Evolutionary conservation across 1,140 invertebrate species (phyloP).

Genomic region (Teleopsis dalmanni): DNA sequence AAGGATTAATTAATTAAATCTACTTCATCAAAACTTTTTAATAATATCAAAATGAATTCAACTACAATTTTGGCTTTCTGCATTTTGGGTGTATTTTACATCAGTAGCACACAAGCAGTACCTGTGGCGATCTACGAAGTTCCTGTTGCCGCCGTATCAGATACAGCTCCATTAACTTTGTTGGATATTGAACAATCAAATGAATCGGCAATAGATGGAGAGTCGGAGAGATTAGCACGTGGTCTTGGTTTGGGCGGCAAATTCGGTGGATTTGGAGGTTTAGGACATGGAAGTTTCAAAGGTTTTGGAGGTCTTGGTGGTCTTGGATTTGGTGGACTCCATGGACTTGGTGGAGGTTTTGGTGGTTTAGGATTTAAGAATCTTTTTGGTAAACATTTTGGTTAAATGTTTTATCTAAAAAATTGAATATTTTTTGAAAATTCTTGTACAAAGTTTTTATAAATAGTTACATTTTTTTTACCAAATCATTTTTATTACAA

Average conservation of each 20-base stretch:
- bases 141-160: neutral
- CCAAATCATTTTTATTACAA: too few relatives aligned
- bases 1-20: too few relatives aligned
- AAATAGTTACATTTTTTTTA: too few relatives aligned
- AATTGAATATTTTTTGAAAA: too few relatives aligned
- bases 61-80: neutral
- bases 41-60: constrained; percentile 1
- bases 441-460: too few relatives aligned
- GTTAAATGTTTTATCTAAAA: too few relatives aligned
- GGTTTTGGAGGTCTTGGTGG: constrained; percentile 19
- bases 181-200: constrained; percentile 12
- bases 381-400: constrained; percentile 11
- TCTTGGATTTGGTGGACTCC: constrained; percentile 19
- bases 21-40: neutral
- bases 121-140: neutral
- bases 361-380: constrained; percentile 12
- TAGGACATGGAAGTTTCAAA: constrained; percentile 15
- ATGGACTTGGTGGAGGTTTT: constrained; percentile 8
- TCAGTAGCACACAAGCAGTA: neutral
- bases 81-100: neutral
- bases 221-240: constrained; percentile 16
- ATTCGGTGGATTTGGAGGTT: constrained; percentile 4
- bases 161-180: constrained; percentile 17
- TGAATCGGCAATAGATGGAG: neutral
- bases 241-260: constrained; percentile 21